Base-by-base conservation (phyloP, 2,113 vertebrate species). In the Manacus vitellinus region DNA sequence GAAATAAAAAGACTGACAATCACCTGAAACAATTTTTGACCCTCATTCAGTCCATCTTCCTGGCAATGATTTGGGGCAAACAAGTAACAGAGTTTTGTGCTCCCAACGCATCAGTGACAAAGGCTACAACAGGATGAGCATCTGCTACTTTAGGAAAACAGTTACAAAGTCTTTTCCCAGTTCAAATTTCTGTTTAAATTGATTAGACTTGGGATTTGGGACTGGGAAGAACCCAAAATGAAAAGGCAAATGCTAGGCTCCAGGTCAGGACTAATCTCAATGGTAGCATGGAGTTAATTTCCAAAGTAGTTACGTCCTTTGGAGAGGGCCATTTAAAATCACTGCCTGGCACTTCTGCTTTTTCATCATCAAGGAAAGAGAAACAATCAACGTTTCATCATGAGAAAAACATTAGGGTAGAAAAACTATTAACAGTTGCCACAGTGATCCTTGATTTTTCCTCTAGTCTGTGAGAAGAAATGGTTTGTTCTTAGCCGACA, bases 121-220 rank as follows among this genome's bases (percentile, higher is more conserved):
- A 51, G 24, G 25, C 54, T 73, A 46, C 22, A 47, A 18, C 59
- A 67, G 37, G 37, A 63, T 2, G 0, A 85, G 63, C 30, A 59
- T 5, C 18, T 67, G 39, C 12, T 55, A 75, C 47, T 39, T 52
- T 7, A 67, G 30, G 20, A 91, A 77, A 94, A 80, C 49, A 83
- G 63, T 41, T 76, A 58, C 18, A 80, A 70, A 91, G 59, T 56
- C 43, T 84, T 88, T 88, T 83, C 75, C 58, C n/a, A 66, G 28
- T 58, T 33, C 49, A 51, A 39, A 80, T 54, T 91, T 81, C 58
- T 73, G n/a, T 70, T 80, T 83, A 83, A 80, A 3, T 62, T 95
- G 79, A 94, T 94, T 80, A 94, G 67, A 73, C 80, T 62, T 90
- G 67, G 66, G 75, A 92, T 80, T 91, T 77, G 47, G 55, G 88